Base-by-base conservation (phyloP, 2,113 vertebrate species). In the Cyprinodon tularosa region DNA sequence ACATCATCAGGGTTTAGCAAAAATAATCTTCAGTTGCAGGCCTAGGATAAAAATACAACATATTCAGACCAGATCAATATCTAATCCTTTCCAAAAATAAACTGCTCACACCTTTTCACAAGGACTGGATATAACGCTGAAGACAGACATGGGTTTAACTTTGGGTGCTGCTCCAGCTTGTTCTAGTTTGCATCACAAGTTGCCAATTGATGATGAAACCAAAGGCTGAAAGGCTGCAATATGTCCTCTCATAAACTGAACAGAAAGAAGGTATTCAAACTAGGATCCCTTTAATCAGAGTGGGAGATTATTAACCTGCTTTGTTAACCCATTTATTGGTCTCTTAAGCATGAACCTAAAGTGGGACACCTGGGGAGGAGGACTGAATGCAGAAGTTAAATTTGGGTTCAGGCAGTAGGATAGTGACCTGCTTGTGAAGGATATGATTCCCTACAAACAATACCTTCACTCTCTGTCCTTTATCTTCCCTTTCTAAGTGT, bases 281-380 rank as follows among this genome's bases (percentile, higher is more conserved):
- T 17, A 44, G 42, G 37, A 67, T 11, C 50, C 37, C 76, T 2
- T 5, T 22, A 6, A 22, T 66, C 47, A 57, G 22, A 71, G 29
- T 0, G 42, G 70, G 70, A 39, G n/a, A 44, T 45, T 9, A 57
- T 20, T 47, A 71, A 47, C 74, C 68, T 80, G 77, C 20, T 72
- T 85, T 76, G 70, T 22, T 76, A 65, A 76, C 77, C 66, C 66
- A 73, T 57, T 74, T 72, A 20, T 3, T 29, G 67, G 4, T 13
- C 29, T 45, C 7, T 4, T 37, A n/a, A 2, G 12, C 57, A 15
- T 15, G 29, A 2, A 10, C 13, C 39, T 12, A 2, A 70, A 70
- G 42, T 47, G 74, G 62, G 68, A 45, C 67, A 81, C 47, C 63
- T 67, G 72, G 65, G 50, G n/a, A 74, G 53, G 64, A 7, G 22